Evolutionary conservation across 1,140 invertebrate genomes (phyloP).

Genomic region (Stegodyphus dumicola): DNA sequence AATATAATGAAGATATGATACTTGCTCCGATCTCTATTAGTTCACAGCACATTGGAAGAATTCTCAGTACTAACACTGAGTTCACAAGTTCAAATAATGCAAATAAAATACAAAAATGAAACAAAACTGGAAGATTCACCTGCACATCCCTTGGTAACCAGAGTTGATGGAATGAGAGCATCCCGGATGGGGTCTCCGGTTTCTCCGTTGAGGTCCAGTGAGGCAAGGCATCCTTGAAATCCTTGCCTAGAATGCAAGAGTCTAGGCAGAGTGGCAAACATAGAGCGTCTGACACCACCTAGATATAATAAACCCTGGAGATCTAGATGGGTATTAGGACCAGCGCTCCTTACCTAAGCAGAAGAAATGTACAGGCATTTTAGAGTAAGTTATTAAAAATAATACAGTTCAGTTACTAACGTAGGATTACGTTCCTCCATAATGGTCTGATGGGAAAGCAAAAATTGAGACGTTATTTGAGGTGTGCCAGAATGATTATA

Average conservation of each 20-base stretch:
- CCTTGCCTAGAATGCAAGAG: constrained; percentile 85
- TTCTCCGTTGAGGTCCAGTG: constrained; percentile 90
- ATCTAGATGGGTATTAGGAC: constrained; percentile 85
- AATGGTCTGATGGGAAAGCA: too few relatives aligned
- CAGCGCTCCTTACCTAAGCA: constrained; percentile 71
- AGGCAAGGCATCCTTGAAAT: constrained; percentile 94
- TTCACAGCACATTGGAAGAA: too few relatives aligned
- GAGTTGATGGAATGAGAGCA: constrained; percentile 86
- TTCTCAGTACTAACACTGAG: too few relatives aligned
- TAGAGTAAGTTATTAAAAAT: too few relatives aligned
- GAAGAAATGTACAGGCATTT: not conserved
- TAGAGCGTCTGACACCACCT: constrained; percentile 86
- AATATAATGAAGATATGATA: too few relatives aligned
- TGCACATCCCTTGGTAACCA: constrained; percentile 83
- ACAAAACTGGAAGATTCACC: not conserved
- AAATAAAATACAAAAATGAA: too few relatives aligned
- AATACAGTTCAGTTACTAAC: too few relatives aligned
- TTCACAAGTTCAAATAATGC: too few relatives aligned
- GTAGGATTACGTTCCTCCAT: too few relatives aligned
- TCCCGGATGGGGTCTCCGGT: constrained; percentile 84
- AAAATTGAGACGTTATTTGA: too few relatives aligned
- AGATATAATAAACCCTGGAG: constrained; percentile 88
- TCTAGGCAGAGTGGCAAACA: constrained; percentile 82
- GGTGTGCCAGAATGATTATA: too few relatives aligned
- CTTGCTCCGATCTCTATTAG: too few relatives aligned